Percentiles rank a stretch among this genome's conserved stretches.
These are phyloP conservation scores for Caenorhabditis briggsae DNA, from an alignment of 1,140 invertebrate species.

Conservation along the genomic window DNA sequence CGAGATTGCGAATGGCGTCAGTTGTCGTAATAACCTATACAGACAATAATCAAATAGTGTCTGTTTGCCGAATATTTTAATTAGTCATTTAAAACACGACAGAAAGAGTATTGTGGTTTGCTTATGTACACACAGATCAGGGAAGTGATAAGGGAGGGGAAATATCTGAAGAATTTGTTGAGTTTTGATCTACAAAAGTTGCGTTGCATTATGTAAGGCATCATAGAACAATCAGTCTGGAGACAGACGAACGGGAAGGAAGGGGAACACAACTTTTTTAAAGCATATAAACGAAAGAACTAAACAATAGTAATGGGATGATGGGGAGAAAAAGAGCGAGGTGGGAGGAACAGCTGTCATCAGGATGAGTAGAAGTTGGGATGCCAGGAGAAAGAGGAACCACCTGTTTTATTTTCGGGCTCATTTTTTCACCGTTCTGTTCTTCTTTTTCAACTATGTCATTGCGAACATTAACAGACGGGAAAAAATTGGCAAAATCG, in stretches of 20 bases:
- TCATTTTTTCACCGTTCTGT: background rate
- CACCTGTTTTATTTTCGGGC: conserved; percentile 23
- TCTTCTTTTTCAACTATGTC: background rate
- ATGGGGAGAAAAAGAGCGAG: background rate
- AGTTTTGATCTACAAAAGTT: conserved; percentile 33
- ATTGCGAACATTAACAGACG: background rate
- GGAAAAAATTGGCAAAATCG: too few relatives aligned
- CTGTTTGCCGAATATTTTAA: conserved; percentile 16
- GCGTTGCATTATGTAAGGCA: background rate
- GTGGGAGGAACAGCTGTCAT: conserved; percentile 30
- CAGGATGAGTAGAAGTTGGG: too few relatives aligned
- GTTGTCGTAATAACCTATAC: conserved; percentile 50
- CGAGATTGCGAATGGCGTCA: conserved; percentile 3
- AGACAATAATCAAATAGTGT: background rate
- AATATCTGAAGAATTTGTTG: background rate
- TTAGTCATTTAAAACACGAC: background rate
- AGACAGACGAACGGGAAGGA: too few relatives aligned
- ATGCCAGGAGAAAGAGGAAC: background rate
- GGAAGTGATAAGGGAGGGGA: background rate
- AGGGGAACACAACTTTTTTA: background rate
- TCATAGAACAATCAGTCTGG: conserved; percentile 17
- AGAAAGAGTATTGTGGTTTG: conserved; percentile 17
- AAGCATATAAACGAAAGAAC: background rate
- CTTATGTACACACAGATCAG: background rate
- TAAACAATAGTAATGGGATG: conserved; percentile 20